Base-by-base conservation (phyloP, 2,113 vertebrate genomes). In the Ellobius talpinus region DNA sequence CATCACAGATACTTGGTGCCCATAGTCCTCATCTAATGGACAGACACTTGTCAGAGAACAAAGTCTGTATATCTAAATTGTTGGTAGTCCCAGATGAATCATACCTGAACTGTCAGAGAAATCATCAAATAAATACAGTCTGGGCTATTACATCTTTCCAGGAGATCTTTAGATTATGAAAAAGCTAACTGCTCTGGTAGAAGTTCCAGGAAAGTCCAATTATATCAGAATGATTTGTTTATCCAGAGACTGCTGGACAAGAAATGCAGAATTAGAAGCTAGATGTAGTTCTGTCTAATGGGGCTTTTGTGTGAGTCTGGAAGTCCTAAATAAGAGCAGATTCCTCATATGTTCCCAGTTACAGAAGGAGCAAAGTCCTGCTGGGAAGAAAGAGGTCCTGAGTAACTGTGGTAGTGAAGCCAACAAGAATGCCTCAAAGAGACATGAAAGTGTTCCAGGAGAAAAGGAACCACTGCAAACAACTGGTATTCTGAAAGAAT, bases 401-500 rank as follows among this genome's bases (percentile, higher is more conserved):
- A 45, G 26, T 9, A 45, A 78, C 29, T 70, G 23, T 74, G 29
- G 58, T n/a, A 21, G 88, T 89, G 87, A 36, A 74, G 29, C 31
- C 74, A 89, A 47, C 16, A 52, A 82, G 65, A 93, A 76, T 90
- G 21, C 42, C 50, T 21, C 1, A 3, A 78, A 84, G 33, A 94
- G 52, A 7, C 50, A 79, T 70, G 79, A 70, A 87, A 90, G 86
- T 72, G 7, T 26, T 84, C 39, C 19, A 73, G 42, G 45, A 81
- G 58, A 91, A 86, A 82, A 90, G 55, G 93, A 65, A 61, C 8
- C 21, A 39, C 85, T 93, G 6, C 65, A 81, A 96, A 74, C 87
- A 97, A 70, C 68, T 94, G 87, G 52, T 61, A 70, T 72, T 39
- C 45, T 58, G 33, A 78, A 42, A 77, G 36, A 95, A 78, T 16